phyloP scores from a whole-genome alignment of 2,797 vertebrate species.

The Neomorphus geoffroyi region DNA sequence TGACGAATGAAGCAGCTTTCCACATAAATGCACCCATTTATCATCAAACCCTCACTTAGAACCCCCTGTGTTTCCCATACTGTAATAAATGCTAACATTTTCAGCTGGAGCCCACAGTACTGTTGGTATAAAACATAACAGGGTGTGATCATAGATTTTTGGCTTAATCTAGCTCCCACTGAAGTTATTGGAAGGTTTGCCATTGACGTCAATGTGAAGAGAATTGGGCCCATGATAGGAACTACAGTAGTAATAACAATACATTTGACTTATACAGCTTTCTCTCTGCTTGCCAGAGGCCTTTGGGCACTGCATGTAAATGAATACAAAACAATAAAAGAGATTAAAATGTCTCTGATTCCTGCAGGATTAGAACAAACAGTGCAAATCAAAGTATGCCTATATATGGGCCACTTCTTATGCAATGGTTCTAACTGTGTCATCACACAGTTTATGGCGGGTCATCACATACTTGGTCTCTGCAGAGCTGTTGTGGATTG shows the following conservation, averaged over 20 bases:
- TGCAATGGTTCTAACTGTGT: constrained; percentile 25
- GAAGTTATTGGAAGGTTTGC: constrained; percentile 55
- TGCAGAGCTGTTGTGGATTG: background rate
- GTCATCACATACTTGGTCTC: constrained; percentile 37
- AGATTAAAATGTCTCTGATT: constrained; percentile 48
- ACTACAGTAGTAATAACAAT: constrained; percentile 36
- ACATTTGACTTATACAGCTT: constrained; percentile 14
- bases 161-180: constrained; percentile 13
- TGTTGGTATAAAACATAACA: constrained; percentile 8
- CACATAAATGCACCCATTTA: background rate
- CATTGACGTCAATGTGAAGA: constrained; percentile 54
- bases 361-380: constrained; percentile 25
- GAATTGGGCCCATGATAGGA: background rate
- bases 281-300: background rate
- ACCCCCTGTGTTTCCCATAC: background rate
- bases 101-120: background rate
- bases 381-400: constrained; percentile 47
- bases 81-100: background rate
- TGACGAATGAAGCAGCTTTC: background rate
- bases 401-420: constrained; percentile 59
- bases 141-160: constrained; percentile 36
- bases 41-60: background rate
- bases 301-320: constrained; percentile 42
- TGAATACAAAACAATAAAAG: constrained; percentile 21
- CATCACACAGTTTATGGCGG: constrained; percentile 35